Percentiles rank a stretch among this genome's conserved stretches.
These are phyloP conservation scores for Atta texana DNA, from an alignment of 1,140 invertebrate species.

Conservation along the genomic window DNA sequence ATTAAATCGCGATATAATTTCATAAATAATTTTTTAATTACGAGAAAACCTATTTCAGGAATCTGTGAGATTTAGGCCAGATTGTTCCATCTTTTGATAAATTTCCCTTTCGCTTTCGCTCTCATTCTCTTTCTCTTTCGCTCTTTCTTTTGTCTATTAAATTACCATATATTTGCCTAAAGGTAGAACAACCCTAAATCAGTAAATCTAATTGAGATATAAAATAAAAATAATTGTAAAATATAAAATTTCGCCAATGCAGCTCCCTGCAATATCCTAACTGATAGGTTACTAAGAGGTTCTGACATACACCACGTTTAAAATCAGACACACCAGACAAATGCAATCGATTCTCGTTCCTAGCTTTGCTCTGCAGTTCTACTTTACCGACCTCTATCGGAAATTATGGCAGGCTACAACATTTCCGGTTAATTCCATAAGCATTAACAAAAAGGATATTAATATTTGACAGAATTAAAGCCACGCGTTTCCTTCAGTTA, in stretches of 20 bases:
- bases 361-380: neutral
- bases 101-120: too few species aligned
- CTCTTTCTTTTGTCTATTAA: too few species aligned
- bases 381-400: constrained; percentile 55
- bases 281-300: constrained; percentile 31
- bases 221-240: neutral
- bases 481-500: constrained; percentile 59
- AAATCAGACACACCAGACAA: constrained; percentile 9
- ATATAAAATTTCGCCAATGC: constrained; percentile 1
- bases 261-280: constrained; percentile 71
- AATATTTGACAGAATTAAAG: constrained; percentile 70
- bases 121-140: too few species aligned
- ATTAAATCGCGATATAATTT: neutral
- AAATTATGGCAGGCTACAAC: constrained; percentile 69
- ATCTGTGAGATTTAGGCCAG: too few species aligned
- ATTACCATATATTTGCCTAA: too few species aligned
- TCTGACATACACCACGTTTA: constrained; percentile 51
- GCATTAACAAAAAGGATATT: constrained; percentile 71
- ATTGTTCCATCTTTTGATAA: too few species aligned
- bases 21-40: neutral
- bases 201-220: constrained; percentile 6
- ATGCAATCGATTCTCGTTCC: constrained; percentile 44
- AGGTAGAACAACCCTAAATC: neutral
- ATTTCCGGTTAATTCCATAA: constrained; percentile 73
- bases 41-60: neutral